These are phyloP conservation scores for Nasua narica DNA, from an alignment of 2,797 vertebrate genomes.

Conservation along the genomic window DNA sequence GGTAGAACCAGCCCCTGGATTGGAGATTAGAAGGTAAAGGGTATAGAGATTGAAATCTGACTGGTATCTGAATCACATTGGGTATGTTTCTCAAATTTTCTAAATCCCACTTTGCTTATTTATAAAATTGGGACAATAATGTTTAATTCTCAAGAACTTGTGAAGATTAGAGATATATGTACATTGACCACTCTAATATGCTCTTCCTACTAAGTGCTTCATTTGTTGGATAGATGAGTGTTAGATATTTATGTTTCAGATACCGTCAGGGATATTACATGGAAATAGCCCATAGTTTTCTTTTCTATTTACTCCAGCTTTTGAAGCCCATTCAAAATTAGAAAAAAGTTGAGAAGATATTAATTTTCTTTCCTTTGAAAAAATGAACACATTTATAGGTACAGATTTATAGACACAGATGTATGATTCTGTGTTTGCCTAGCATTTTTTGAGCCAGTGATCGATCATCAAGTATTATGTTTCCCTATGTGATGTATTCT, in stretches of 20 bases:
- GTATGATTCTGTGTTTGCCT: not conserved
- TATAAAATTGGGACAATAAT: not conserved
- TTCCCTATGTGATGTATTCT: not conserved
- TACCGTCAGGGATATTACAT: not conserved
- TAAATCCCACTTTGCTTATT: not conserved
- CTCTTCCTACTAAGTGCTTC: not conserved
- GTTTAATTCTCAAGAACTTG: not conserved
- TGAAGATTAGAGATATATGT: not conserved
- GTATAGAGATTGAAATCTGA: not conserved
- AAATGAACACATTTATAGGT: not conserved
- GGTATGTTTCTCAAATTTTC: not conserved
- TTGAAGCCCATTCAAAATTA: not conserved
- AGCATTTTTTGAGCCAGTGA: not conserved
- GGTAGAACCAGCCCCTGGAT: not conserved
- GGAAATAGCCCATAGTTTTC: not conserved
- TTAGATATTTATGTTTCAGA: not conserved
- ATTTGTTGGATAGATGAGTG: not conserved
- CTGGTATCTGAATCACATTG: not conserved
- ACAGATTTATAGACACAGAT: not conserved
- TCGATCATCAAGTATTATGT: not conserved
- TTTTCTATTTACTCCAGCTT: not conserved
- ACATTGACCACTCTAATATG: not conserved
- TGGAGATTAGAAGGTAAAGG: not conserved
- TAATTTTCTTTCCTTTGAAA: not conserved
- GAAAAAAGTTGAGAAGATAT: not conserved